Evolutionary conservation across 1,140 invertebrate genomes (phyloP).

Genomic region (Luehdorfia chinensis): DNA sequence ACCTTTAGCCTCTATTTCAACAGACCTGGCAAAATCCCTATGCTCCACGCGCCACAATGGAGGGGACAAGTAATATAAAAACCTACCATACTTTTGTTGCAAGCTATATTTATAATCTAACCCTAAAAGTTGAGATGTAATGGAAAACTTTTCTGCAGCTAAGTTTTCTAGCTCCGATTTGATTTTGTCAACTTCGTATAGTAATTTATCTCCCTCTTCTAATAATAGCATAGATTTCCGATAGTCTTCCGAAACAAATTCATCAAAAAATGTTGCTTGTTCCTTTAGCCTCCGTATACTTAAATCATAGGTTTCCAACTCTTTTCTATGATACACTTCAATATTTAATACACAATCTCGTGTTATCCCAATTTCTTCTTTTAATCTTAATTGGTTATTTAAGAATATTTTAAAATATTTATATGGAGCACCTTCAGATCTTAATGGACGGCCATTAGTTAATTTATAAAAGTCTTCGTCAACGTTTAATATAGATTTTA

Average conservation of each 20-base stretch:
- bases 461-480: conserved; percentile 44
- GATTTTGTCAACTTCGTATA: conserved; percentile 59
- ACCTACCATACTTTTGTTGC: conserved; percentile 81
- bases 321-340: conserved; percentile 75
- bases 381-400: conserved; percentile 33
- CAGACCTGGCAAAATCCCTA: conserved; percentile 58
- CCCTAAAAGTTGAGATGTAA: conserved; percentile 76
- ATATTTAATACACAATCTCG: conserved; percentile 78
- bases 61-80: conserved; percentile 81
- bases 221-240: conserved; percentile 77
- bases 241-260: conserved; percentile 79
- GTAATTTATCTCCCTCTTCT: conserved; percentile 66
- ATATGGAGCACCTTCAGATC: conserved; percentile 28
- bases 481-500: conserved; percentile 34
- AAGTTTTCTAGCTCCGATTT: conserved; percentile 58
- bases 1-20: conserved; percentile 63
- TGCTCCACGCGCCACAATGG: conserved; percentile 74
- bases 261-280: conserved; percentile 77
- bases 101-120: conserved; percentile 79
- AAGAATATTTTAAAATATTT: conserved; percentile 40
- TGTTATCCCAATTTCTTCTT: conserved; percentile 65
- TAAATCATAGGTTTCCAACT: conserved; percentile 66
- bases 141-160: conserved; percentile 60
- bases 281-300: conserved; percentile 66
- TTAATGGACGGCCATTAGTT: conserved; percentile 30